A percentile compares a stretch with the other conserved stretches of the same genome.
Conservation (phyloP, 2,797 vertebrate genomes). For the Acanthurus leucopareius region DNA sequence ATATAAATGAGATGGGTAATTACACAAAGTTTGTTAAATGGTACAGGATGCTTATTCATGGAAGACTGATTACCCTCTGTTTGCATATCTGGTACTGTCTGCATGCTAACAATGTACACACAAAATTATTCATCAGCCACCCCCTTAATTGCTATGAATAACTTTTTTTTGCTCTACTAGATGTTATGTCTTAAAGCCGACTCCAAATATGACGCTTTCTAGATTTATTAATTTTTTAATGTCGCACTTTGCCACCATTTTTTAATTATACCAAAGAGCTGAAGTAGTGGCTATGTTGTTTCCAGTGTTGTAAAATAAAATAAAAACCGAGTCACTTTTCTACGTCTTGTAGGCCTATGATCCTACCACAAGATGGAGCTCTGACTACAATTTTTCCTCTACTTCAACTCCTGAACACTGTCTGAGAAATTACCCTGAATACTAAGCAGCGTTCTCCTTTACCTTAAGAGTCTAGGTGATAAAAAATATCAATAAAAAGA, state of each 20-base stretch:
- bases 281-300: neutral
- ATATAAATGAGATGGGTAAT: neutral
- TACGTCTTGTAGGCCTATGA: conserved; percentile 27
- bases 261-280: neutral
- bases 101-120: too few relatives aligned
- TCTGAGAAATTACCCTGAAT: neutral
- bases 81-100: too few relatives aligned
- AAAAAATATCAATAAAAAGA: neutral
- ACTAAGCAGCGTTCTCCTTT: conserved; percentile 36
- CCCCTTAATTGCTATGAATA: too few relatives aligned
- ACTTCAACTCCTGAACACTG: neutral
- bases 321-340: neutral
- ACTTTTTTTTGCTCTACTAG: neutral
- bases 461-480: conserved; percentile 17
- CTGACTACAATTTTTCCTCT: conserved; percentile 16
- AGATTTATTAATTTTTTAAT: neutral
- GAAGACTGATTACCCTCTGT: too few relatives aligned
- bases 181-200: neutral
- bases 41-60: too few relatives aligned
- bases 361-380: conserved; percentile 63
- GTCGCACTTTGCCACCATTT: neutral
- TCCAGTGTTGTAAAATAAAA: neutral
- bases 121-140: too few relatives aligned
- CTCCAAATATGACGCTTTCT: neutral
- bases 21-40: neutral